Evolutionary conservation across 2,797 vertebrate species (phyloP), one percentile per base, ranked within the genome.

Genomic region (Eulemur albifrons): DNA sequence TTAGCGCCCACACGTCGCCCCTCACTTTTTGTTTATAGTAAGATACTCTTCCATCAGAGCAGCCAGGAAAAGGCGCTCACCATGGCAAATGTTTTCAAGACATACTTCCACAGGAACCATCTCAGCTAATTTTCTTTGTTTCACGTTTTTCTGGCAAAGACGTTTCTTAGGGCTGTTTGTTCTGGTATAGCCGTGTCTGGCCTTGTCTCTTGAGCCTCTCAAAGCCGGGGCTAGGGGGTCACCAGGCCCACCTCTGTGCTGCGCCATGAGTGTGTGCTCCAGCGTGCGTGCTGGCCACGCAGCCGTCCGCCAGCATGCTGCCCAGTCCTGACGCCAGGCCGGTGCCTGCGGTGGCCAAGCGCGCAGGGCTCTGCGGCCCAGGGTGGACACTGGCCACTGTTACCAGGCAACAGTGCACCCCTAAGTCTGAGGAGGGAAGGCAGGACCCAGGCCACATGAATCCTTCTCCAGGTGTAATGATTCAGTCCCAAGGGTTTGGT

Each of bases 121-220:
- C 76, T 67, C 63, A 61, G 52, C 63, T 67, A 6, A 73, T 70
- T 90, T 57, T 81, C 15, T 61, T 93, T 45, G 43, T 65, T 90
- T 88, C 95, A 4, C 7, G 1, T 45, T 85, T 76, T 88, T 69
- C 92, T 73, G 72, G 69, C 88, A 88, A n/a, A 70, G n/a, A 21
- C 12, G 2, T 23, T 67, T 69, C 73, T 63, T 27, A 32, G 38
- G 32, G 63, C 80, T 20, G 17, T 84, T 97, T 81, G 35, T 50
- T 65, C 79, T 88, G 43, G 11, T 15, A 3, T 54, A 6, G 6
- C 32, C 35, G 27, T 85, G 43, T 63, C 80, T 11, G 4, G 20
- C 12, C 3, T 21, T 5, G 1, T 81, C 94, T 83, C 69, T 40
- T 9, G 12, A 30, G 40, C 75, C 15, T 89, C 25, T 70, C 5